Evolutionary conservation across 2,797 vertebrate species (phyloP), one percentile per base, ranked within the genome.

Genomic region (Onychomys torridus): DNA sequence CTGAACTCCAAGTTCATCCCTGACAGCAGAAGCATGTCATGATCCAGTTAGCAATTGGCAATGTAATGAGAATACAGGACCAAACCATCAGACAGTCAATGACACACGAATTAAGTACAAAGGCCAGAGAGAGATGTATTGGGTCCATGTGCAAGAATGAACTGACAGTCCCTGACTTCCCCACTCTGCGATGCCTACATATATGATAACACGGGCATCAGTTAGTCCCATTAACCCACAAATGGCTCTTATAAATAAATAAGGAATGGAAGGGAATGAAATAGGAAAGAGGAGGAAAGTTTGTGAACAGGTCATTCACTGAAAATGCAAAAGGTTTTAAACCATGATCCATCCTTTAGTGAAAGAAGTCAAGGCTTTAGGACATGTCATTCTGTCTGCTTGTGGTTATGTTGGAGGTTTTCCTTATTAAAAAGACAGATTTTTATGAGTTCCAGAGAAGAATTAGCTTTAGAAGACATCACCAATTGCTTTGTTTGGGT

Each of bases 371-470:
- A 76, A 91, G 85, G 85, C 27, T 12, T 61, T 2, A 21, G 78
- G 12, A 57, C 5, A 2, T 2, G 25, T 9, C 23, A 43, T 59
- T 85, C 75, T 79, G 52, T 40, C 46, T 63, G 37, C 6, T 86
- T 52, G 67, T 9, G 40, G n/a, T 75, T 93, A 57, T 71, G 63
- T 59, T 87, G 87, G 49, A 83, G 59, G 14, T 63, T 90, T 83
- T 94, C 23, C 78, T 61, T 52, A 90, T 49, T 14, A 63, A 93
- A 93, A 81, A 69, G 43, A 34, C 16, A 46, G 23, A 49, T 43
- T 84, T 93, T 67, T 79, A 69, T 78, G 27, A 92, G 61, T 86
- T 93, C 21, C 83, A 63, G 78, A 81, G 79, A 83, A 40, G 27
- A 59, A 8, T 88, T 81, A 11, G 8, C 27, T 65, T 92, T 90